Percentiles rank a stretch among this genome's conserved stretches.
Evolutionary conservation across 2,113 vertebrate species (phyloP).

Genomic region (Pontoporia blainvillei): DNA sequence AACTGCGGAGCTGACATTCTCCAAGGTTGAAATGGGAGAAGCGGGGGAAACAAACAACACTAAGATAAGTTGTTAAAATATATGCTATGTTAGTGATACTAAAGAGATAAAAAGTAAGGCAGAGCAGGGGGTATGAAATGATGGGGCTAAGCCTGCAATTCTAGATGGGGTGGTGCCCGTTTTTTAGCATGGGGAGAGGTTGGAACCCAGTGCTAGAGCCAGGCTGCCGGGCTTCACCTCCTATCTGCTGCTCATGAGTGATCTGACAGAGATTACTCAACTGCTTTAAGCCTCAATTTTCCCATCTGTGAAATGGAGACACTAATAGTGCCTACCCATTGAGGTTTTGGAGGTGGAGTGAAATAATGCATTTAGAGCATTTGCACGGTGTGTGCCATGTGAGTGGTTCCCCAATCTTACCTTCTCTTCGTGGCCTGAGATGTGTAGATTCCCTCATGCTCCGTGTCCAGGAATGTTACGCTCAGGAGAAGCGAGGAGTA

Average conservation of each 20-base stretch:
- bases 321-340: rapidly evolving
- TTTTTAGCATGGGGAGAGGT: rapidly evolving
- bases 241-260: background rate
- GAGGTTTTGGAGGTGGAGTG: background rate
- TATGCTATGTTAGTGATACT: no score
- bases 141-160: rapidly evolving
- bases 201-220: background rate
- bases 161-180: rapidly evolving
- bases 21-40: background rate
- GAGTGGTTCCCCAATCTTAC: no score
- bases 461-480: background rate
- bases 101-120: no score
- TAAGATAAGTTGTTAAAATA: background rate
- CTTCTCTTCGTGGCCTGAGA: background rate
- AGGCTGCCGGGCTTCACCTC: background rate
- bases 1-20: rapidly evolving
- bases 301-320: background rate
- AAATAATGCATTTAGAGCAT: rapidly evolving
- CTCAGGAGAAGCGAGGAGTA: rapidly evolving
- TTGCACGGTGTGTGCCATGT: background rate
- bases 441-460: no score
- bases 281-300: background rate
- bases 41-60: no score
- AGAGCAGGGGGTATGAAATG: rapidly evolving
- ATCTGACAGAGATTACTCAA: background rate